These are phyloP conservation scores for Pollenia angustigena DNA, from an alignment of 2,888 invertebrate genomes.

Conservation along the genomic window DNA sequence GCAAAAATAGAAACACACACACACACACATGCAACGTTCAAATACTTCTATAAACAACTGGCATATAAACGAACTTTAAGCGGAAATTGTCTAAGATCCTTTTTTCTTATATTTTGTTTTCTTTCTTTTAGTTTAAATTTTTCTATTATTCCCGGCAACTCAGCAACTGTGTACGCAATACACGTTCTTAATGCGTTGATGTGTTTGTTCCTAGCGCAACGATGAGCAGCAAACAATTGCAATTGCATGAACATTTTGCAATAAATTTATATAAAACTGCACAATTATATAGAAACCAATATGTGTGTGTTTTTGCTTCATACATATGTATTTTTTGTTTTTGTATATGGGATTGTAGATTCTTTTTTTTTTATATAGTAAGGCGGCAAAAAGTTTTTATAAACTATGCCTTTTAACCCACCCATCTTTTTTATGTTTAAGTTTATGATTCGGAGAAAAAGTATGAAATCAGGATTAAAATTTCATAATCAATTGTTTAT, in stretches of 20 bases:
- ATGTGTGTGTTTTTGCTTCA: not conserved
- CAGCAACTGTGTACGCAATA: slow-evolving; percentile 3
- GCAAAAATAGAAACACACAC: not conserved
- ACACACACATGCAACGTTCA: not conserved
- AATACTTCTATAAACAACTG: not conserved
- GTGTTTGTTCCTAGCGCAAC: slow-evolving; percentile 16
- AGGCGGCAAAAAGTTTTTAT: not conserved
- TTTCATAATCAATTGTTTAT: not conserved
- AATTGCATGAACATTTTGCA: slow-evolving; percentile 25
- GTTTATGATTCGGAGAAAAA: not conserved
- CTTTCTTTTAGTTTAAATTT: not conserved
- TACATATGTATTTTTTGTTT: not conserved
- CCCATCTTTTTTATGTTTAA: not conserved
- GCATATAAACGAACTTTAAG: slow-evolving; percentile 17
- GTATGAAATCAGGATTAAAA: too few species aligned
- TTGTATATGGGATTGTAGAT: not conserved
- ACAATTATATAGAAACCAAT: slow-evolving; percentile 27
- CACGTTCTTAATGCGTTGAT: slow-evolving; percentile 27
- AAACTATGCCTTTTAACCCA: slow-evolving; percentile 20
- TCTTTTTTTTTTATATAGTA: not conserved
- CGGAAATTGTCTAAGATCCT: slow-evolving; percentile 40
- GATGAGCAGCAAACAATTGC: slow-evolving; percentile 31
- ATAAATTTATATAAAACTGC: slow-evolving; percentile 42
- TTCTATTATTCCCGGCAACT: not conserved
- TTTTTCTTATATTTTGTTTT: not conserved